Evolutionary conservation across 2,113 vertebrate genomes (phyloP), one percentile per base, ranked within the genome.

Genomic region (Myrmophylax atrothorax): DNA sequence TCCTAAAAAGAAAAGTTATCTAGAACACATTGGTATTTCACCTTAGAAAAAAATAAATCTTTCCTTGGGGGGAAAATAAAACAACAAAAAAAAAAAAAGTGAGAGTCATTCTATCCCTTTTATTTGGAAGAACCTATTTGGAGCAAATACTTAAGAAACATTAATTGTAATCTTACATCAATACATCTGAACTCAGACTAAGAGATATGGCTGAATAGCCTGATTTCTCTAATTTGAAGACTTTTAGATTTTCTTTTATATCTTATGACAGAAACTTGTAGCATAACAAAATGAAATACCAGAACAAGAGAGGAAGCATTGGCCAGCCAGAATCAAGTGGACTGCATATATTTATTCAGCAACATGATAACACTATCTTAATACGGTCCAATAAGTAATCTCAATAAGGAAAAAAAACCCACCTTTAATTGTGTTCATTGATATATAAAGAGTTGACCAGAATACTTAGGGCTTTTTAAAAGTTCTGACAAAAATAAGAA

Each of bases 11-110:
- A 76, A 55, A 62, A 46, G 16, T 59, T 69, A 12, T 23, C 13
- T 42, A 50, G 18, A 84, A 78, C 9, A 23, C 4, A 46, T 47
- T 20, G n/a, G 2, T 33, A 72, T 20, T 81, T 82, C 52, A 29
- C 24, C 67, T 60, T 20, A 83, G 70, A 64, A 79, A 76, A 7
- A 75, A 63, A 0, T 24, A 63, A 74, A 6, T 13, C 12, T 60
- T 56, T 14, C 3, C n/a, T 50, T 14, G 14, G 2, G 3, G 3
- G 8, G 1, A 7, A 8, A 42, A 42, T 42, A 5, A 14, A 70
- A 35, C 9, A 26, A 47, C 8, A n/a, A n/a, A n/a, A n/a, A 46
- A 47, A 17, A 23, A 28, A 40, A 25, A 24, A 8, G 10, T 9
- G 17, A 62, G 17, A 63, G 40, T 53, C 6, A 42, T 20, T 64